Percentiles rank a stretch among this genome's conserved stretches.
phyloP scores from a whole-genome alignment of 2,888 invertebrate genomes.

The Eurytoma californica region DNA sequence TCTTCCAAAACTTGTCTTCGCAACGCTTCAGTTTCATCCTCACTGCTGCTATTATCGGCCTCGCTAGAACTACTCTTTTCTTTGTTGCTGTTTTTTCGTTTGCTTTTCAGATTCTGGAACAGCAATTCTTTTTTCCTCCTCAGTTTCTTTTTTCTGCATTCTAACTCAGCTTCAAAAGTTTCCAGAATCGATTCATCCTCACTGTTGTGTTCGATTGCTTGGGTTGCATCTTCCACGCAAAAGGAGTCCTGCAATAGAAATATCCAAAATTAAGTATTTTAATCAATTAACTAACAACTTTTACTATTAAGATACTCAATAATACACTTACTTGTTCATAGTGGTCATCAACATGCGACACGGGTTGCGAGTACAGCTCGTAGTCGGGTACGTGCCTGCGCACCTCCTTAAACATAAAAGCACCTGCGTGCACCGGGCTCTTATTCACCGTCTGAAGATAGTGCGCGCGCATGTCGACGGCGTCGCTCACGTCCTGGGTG shows the following conservation, averaged over 20 bases:
- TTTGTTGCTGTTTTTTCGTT: conserved; percentile 54
- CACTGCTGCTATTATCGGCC: conserved; percentile 62
- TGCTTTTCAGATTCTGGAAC: conserved; percentile 31
- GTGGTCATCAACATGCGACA: conserved; percentile 58
- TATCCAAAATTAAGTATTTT: background rate
- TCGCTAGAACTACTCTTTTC: conserved; percentile 32
- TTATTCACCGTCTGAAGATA: conserved; percentile 81
- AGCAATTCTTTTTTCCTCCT: conserved; percentile 15
- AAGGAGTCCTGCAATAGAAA: conserved; percentile 66
- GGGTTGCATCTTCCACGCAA: conserved; percentile 62
- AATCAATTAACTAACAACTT: background rate
- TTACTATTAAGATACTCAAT: background rate
- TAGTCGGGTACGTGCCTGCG: conserved; percentile 46
- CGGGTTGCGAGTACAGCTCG: conserved; percentile 64
- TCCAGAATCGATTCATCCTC: conserved; percentile 60
- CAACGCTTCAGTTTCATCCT: conserved; percentile 67
- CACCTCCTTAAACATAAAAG: conserved; percentile 60
- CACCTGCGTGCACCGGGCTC: conserved; percentile 64
- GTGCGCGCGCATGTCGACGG: conserved; percentile 80
- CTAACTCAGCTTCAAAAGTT: conserved; percentile 57
- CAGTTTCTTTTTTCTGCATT: conserved; percentile 59
- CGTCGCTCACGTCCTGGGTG: conserved; percentile 76
- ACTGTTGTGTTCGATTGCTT: conserved; percentile 35
- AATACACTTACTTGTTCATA: conserved; percentile 67
- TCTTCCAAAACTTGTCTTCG: conserved; percentile 64